Conservation (phyloP, 2,888 invertebrate species). For the Apotomis turbidana region DNA sequence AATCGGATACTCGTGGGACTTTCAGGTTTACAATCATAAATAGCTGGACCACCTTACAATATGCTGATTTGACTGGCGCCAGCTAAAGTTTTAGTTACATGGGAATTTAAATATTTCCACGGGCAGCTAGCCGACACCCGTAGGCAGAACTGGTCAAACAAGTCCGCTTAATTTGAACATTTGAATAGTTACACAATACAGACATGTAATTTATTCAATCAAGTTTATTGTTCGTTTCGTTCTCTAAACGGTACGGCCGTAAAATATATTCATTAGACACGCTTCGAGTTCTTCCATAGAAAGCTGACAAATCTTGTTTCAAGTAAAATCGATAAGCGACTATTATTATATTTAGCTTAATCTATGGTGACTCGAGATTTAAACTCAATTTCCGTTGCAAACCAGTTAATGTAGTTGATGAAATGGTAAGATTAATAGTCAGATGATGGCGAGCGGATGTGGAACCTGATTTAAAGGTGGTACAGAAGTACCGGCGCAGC, state of each 20-base stretch:
- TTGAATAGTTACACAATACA: constrained; percentile 39
- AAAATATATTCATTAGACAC: constrained; percentile 18
- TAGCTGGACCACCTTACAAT: no score
- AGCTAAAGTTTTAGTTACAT: constrained; percentile 18
- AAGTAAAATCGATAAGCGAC: constrained; percentile 13
- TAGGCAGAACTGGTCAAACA: constrained; percentile 36
- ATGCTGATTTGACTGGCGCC: background rate
- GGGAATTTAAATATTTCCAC: constrained; percentile 18
- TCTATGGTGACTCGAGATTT: constrained; percentile 21
- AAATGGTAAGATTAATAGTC: constrained; percentile 40
- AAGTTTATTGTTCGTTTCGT: constrained; percentile 38
- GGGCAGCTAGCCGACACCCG: constrained; percentile 3
- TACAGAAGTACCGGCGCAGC: constrained; percentile 28
- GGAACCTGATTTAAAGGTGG: constrained; percentile 39
- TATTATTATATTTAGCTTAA: constrained; percentile 32
- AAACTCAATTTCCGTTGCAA: constrained; percentile 41
- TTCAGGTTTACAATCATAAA: no score
- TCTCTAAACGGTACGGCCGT: constrained; percentile 14
- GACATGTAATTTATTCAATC: constrained; percentile 35
- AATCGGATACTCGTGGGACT: no score
- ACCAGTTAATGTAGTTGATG: constrained; percentile 36
- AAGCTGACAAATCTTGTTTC: constrained; percentile 14
- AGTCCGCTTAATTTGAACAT: constrained; percentile 36
- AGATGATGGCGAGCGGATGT: constrained; percentile 40
- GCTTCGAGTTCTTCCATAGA: constrained; percentile 4